Evolutionary conservation across 2,113 vertebrate species (phyloP), one percentile per base, ranked within the genome.

Genomic region (Serinus canaria): DNA sequence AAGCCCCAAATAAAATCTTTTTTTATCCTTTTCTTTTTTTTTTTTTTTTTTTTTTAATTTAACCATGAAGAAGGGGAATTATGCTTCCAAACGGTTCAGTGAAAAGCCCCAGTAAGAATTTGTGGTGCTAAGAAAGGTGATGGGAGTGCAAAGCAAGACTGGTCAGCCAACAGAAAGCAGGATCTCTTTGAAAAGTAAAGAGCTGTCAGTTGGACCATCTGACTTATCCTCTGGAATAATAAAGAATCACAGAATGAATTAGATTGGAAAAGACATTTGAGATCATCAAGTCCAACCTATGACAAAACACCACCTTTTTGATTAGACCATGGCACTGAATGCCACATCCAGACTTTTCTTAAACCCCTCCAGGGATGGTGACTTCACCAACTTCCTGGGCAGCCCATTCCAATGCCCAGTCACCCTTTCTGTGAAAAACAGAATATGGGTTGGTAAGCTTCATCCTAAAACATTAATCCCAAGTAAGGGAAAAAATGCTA

Each of bases 1-100:
- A 60, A 56, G 2, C 3, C 17, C 9, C 1, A 17, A 50, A 62
- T 7, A 3, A 60, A 50, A 50, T 0, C 1, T 4, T 8, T 8
- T 8, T 52, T 68, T 13, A 12, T 13, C 5, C 7, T 15, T 31
- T 60, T 31, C 11, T 3, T 11, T 4, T 13, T 39, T 7, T 13
- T 13, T 22, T 3, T 13, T 60, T 35, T 15, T 7, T 50, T 55
- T 31, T 35, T 55, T 31, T 3, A 9, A 28, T 68, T 41, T 41
- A 35, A 35, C 33, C 11, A 7, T 22, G 11, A 4, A 5, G 2
- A 35, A 9, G 3, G 4, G 5, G 2, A 52, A 9, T 59, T 55
- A 16, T 37, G 11, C 5, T 58, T 80, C 49, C 9, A 49, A 11
- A 23, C 7, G 2, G 15, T 66, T 49, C 12, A 31, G 2, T 39